Conservation (phyloP, 2,888 invertebrate species). For the Acanthococcus lagerstroemiae region DNA sequence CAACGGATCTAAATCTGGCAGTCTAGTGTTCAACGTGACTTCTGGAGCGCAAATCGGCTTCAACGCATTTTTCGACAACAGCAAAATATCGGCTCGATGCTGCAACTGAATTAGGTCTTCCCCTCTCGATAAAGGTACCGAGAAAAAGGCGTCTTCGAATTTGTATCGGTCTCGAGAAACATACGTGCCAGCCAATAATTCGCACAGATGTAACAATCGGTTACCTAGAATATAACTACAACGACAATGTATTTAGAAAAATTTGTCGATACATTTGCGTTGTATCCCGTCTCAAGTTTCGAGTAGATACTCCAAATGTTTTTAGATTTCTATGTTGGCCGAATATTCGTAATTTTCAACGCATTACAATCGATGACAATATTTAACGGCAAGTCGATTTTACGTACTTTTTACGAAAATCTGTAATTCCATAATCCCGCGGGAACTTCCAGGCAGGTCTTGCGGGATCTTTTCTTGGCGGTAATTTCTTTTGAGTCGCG, state of each 20-base stretch:
- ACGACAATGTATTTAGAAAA: constrained; percentile 44
- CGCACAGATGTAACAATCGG: constrained; percentile 47
- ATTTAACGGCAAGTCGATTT: not conserved
- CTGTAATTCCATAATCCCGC: constrained; percentile 63
- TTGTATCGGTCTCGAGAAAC: constrained; percentile 16
- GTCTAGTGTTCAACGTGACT: constrained; percentile 37
- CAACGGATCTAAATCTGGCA: constrained; percentile 67
- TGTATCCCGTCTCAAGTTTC: too few species aligned
- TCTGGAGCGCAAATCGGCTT: constrained; percentile 41
- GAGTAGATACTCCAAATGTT: too few species aligned
- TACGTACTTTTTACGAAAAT: constrained; percentile 57
- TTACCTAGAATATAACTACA: constrained; percentile 46
- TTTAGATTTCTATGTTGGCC: too few species aligned
- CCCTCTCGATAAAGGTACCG: constrained; percentile 33
- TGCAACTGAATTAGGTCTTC: constrained; percentile 52
- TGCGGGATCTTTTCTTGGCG: constrained; percentile 57
- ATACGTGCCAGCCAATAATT: constrained; percentile 40
- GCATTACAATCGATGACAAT: not conserved
- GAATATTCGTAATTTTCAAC: not conserved
- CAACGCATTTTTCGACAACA: constrained; percentile 55
- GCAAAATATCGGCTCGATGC: constrained; percentile 53
- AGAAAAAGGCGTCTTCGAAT: constrained; percentile 33
- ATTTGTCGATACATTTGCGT: constrained; percentile 34
- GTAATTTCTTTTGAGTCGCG: constrained; percentile 65
- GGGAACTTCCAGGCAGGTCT: constrained; percentile 63